Evolutionary conservation across 64 coral and sea anemone genomes (phyloP).

Genomic region (Trachythela sp.): DNA sequence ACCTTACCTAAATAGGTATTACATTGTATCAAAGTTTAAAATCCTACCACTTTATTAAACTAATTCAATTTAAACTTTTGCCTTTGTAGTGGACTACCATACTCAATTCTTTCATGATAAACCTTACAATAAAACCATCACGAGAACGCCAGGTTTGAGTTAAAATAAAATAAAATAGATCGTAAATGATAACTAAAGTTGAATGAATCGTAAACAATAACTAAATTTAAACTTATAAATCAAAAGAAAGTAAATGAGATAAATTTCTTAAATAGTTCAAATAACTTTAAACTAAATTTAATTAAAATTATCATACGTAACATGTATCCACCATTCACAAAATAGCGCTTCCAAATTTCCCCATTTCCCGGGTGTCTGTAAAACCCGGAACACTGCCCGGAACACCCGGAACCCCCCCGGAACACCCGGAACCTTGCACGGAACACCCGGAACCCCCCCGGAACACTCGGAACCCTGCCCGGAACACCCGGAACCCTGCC

Average conservation of each 20-base stretch:
- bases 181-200: constrained; percentile 33
- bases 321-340: no score
- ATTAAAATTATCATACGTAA: neutral
- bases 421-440: no score
- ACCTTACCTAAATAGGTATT: no score
- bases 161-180: constrained; percentile 37
- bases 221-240: neutral
- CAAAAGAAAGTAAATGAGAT: neutral
- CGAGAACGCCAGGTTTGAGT: constrained; percentile 85
- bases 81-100: constrained; percentile 30
- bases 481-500: no score
- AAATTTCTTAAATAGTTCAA: neutral
- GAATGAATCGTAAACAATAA: constrained; percentile 8
- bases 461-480: no score
- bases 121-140: constrained; percentile 81
- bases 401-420: no score
- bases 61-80: constrained; percentile 26
- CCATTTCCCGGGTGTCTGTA: no score
- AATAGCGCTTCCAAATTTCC: no score
- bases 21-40: neutral
- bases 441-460: no score
- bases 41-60: neutral
- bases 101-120: constrained; percentile 97
- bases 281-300: neutral
- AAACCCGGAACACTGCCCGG: no score